Base-by-base conservation (phyloP, 2,797 vertebrate species). In the Tolypeutes matacus region DNA sequence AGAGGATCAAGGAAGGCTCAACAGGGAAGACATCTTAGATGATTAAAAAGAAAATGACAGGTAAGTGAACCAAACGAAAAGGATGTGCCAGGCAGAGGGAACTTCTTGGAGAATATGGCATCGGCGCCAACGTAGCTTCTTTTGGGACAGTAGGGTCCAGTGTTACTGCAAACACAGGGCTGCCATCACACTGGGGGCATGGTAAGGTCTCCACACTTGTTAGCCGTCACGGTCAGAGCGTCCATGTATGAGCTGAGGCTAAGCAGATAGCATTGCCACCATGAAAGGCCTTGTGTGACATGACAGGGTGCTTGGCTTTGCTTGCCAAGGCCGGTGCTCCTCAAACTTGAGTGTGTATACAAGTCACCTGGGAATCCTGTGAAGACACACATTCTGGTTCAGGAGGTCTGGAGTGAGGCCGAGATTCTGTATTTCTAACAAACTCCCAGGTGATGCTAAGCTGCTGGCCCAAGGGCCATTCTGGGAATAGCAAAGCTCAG, bases 1-100 rank as follows among this genome's bases (percentile, higher is more conserved):
- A 94, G 72, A 86, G 29, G 84, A 34, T 67, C 56, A 76, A 72
- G 34, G 29, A 86, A 93, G 23, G 36, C 58, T 64, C 77, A 87
- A 65, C 14, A 92, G 81, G 82, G 46, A 42, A 91, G n/a, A 73
- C 31, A 56, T 36, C 77, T 73, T 58, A 39, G 13, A 5, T 46
- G 25, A 34, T 58, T 14, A 49, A 58, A 36, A 65, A 42, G 2
- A 51, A 23, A 86, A n/a, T 39, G 21, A 7, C 82, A 58, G 62
- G 31, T 62, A 75, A 83, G 42, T 62, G 29, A 60, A 58, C 23
- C 77, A 39, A 73, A 82, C 23, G 14, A 83, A 46, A 80, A 39
- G 34, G 56, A 51, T 20, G 31, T 42, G 49, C 20, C 42, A 23
- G n/a, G 36, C 15, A 49, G 80, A 81, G 17, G 42, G 39, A 93